These are phyloP conservation scores for Crax fasciolata DNA, from an alignment of 2,797 vertebrate genomes.

Conservation along the genomic window DNA sequence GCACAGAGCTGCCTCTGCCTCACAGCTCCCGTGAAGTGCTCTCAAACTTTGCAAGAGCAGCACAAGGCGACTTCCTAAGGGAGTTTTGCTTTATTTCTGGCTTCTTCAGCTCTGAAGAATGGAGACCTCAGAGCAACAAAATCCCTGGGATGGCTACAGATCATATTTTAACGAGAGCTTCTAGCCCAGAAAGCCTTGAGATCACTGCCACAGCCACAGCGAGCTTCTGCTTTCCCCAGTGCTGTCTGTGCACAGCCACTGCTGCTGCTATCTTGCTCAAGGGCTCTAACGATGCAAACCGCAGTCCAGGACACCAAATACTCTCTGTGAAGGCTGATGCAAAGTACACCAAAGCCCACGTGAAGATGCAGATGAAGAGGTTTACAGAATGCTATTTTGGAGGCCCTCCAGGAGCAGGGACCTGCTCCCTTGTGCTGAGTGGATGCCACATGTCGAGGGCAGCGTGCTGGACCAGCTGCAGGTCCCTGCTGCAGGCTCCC, in stretches of 20 bases:
- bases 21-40: not conserved
- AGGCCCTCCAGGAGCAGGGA: not conserved
- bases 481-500: no score
- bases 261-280: not conserved
- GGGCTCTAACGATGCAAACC: not conserved
- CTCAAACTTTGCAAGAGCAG: rapidly evolving
- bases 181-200: rapidly evolving
- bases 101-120: rapidly evolving
- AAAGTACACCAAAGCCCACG: rapidly evolving
- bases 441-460: not conserved
- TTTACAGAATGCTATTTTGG: rapidly evolving
- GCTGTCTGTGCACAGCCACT: rapidly evolving
- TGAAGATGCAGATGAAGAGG: rapidly evolving
- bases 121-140: rapidly evolving
- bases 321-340: rapidly evolving
- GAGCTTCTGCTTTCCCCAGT: rapidly evolving
- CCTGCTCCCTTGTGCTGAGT: rapidly evolving
- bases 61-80: rapidly evolving
- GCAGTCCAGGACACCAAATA: not conserved
- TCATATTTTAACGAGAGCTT: rapidly evolving
- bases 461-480: no score
- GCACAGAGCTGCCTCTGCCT: not conserved
- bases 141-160: rapidly evolving
- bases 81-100: not conserved
- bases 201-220: rapidly evolving